Percentiles rank a stretch among this genome's conserved stretches.
Evolutionary conservation across 2,113 vertebrate genomes (phyloP).

Genomic region (Nibea albiflora): DNA sequence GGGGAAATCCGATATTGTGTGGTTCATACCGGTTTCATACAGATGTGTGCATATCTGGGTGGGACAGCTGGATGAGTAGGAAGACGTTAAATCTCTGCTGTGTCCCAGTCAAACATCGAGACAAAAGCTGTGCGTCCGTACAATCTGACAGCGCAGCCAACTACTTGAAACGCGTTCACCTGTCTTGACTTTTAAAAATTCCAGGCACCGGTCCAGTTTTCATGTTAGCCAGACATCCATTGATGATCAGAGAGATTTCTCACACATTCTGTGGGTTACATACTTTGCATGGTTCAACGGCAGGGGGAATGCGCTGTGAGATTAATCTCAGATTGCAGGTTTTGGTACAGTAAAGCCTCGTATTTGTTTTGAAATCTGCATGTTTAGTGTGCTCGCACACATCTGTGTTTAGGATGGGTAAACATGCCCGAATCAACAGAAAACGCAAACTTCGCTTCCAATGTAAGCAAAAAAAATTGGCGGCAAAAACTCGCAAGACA

Average conservation of each 20-base stretch:
- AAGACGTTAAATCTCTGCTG: not conserved
- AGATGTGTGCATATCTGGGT: conserved; percentile 8
- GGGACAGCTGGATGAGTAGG: too few relatives aligned
- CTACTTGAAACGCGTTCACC: not conserved
- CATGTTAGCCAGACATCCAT: not conserved
- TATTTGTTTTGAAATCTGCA: conserved; percentile 41
- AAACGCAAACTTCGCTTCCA: conserved; percentile 41
- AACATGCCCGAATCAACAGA: conserved; percentile 54
- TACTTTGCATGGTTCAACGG: conserved; percentile 41
- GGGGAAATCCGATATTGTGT: conserved; percentile 43
- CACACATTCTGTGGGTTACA: not conserved
- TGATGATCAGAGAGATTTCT: not conserved
- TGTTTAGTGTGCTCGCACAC: not conserved
- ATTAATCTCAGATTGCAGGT: conserved; percentile 48
- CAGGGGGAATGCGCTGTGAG: conserved; percentile 12
- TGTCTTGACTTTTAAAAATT: not conserved
- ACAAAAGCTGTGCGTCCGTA: not conserved
- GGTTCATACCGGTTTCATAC: not conserved
- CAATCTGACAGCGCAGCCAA: not conserved
- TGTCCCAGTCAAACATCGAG: not conserved
- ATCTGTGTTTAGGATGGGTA: conserved; percentile 52
- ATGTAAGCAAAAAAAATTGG: conserved; percentile 47
- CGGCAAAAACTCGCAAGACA: too few relatives aligned
- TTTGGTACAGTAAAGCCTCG: conserved; percentile 26
- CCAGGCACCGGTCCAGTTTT: not conserved